These are phyloP conservation scores for Acanthisitta chloris DNA, from an alignment of 2,113 vertebrate species.

Conservation along the genomic window DNA sequence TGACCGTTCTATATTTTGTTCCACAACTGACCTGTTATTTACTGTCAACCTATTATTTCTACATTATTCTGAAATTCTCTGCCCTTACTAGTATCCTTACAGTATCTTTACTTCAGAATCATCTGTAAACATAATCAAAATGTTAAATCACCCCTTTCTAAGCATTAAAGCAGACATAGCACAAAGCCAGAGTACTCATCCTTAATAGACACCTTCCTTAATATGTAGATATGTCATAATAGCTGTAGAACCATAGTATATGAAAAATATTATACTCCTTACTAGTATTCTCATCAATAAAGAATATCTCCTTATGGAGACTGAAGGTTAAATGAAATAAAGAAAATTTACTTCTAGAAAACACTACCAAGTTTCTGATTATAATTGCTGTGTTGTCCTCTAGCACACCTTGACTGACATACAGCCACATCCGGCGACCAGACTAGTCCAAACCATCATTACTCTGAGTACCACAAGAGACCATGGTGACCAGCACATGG, in stretches of 20 bases:
- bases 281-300: not conserved
- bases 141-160: not conserved
- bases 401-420: not conserved
- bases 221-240: fast-evolving
- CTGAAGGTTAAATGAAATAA: not conserved
- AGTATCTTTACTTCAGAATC: not conserved
- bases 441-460: not conserved
- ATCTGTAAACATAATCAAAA: not conserved
- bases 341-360: not conserved
- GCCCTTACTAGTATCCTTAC: not conserved
- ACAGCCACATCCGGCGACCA: not conserved
- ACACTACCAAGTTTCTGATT: not conserved
- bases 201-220: not conserved
- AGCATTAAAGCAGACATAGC: not conserved
- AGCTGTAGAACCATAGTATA: not conserved
- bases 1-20: not conserved
- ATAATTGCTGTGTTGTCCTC: not conserved
- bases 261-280: not conserved
- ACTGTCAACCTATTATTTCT: not conserved
- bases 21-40: not conserved
- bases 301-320: not conserved
- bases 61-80: not conserved
- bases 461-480: fast-evolving
- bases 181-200: not conserved
- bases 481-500: fast-evolving